Evolutionary conservation across 2,113 vertebrate genomes (phyloP).

Genomic region (Lophura nycthemera): DNA sequence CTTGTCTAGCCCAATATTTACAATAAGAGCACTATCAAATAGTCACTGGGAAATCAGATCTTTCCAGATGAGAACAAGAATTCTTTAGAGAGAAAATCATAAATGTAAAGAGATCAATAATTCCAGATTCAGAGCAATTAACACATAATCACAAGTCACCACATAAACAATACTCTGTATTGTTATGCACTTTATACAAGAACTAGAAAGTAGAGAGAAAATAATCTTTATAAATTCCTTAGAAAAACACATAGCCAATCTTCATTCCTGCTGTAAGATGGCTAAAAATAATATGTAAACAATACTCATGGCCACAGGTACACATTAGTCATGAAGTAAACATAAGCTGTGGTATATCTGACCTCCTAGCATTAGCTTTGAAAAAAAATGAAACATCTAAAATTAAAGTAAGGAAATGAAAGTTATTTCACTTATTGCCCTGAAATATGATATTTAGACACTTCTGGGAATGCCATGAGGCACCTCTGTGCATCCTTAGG

Average conservation of each 20-base stretch:
- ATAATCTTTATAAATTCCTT: not conserved
- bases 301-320: not conserved
- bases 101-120: not conserved
- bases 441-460: not conserved
- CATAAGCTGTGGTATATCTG: not conserved
- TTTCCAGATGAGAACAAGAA: not conserved
- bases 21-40: not conserved
- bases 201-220: not conserved
- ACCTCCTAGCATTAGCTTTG: not conserved
- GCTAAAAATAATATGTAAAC: not conserved
- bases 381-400: not conserved
- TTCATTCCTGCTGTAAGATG: not conserved
- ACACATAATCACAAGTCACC: not conserved
- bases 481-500: not conserved
- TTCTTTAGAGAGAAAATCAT: not conserved
- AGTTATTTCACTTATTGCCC: not conserved
- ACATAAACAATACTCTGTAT: not conserved
- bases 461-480: not conserved
- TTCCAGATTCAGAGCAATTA: slow-evolving; percentile 1
- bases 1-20: not conserved
- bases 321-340: not conserved
- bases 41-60: not conserved
- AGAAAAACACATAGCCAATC: not conserved
- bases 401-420: not conserved
- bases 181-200: not conserved